phyloP scores from a whole-genome alignment of 1,140 invertebrate genomes.

The Calycopis cecrops region DNA sequence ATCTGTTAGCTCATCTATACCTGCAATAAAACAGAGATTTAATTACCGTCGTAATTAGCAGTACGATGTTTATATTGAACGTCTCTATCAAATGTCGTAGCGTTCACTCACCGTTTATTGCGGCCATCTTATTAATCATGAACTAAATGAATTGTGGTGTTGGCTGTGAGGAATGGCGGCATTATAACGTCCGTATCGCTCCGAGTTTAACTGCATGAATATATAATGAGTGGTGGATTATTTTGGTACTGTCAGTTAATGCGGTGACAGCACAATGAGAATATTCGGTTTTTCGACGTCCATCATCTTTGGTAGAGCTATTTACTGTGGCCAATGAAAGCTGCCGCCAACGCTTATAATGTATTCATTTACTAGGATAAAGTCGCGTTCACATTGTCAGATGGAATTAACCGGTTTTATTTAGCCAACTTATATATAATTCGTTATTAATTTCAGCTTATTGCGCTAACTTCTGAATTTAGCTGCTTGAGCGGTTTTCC shows the following conservation, averaged over 20 bases:
- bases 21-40: constrained; percentile 30
- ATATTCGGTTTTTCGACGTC: constrained; percentile 49
- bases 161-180: constrained; percentile 41
- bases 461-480: no score
- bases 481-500: no score
- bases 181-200: constrained; percentile 50
- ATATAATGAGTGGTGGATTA: constrained; percentile 63
- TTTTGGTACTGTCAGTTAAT: constrained; percentile 65
- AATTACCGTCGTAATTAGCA: constrained; percentile 24
- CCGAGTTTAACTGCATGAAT: constrained; percentile 56
- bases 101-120: constrained; percentile 20
- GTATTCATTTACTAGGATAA: constrained; percentile 8
- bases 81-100: constrained; percentile 9
- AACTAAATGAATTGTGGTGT: constrained; percentile 53
- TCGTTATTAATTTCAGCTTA: no score
- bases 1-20: not conserved
- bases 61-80: constrained; percentile 25
- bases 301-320: constrained; percentile 35
- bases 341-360: constrained; percentile 26
- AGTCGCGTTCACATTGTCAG: not conserved
- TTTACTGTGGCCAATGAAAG: constrained; percentile 41
- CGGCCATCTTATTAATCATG: constrained; percentile 28
- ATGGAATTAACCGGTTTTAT: not conserved
- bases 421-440: no score
- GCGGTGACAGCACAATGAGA: constrained; percentile 63